These are phyloP conservation scores for Ataeniobius toweri DNA, from an alignment of 2,797 vertebrate genomes.

Conservation along the genomic window DNA sequence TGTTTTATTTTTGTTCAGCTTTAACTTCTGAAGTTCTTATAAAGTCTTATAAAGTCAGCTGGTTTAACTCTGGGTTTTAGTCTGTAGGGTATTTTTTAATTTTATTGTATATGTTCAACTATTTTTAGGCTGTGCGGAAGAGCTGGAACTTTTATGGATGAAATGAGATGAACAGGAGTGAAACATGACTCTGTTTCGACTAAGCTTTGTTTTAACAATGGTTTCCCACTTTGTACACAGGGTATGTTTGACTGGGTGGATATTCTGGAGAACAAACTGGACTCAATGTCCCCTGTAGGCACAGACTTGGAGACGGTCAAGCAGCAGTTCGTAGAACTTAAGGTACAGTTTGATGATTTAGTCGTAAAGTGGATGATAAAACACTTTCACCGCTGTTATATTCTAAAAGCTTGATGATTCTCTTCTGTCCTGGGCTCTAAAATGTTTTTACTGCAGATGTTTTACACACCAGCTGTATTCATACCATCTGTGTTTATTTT, in stretches of 20 bases:
- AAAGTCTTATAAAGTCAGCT: slow-evolving; percentile 6
- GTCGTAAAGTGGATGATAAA: neutral
- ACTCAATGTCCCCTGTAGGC: slow-evolving; percentile 94
- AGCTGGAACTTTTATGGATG: slow-evolving; percentile 12
- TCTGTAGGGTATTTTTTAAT: slow-evolving; percentile 12
- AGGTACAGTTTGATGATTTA: slow-evolving; percentile 81
- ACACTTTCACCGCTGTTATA: neutral
- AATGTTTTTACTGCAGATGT: slow-evolving; percentile 19
- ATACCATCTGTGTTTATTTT: slow-evolving; percentile 60
- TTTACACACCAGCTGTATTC: slow-evolving; percentile 61
- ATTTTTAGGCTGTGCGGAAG: slow-evolving; percentile 16
- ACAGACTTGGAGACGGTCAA: slow-evolving; percentile 98
- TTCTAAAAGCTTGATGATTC: neutral
- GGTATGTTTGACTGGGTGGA: slow-evolving; percentile 98
- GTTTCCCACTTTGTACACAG: slow-evolving; percentile 73
- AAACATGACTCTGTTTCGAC: slow-evolving; percentile 53
- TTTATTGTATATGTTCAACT: slow-evolving; percentile 7
- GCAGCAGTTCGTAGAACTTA: slow-evolving; percentile 95
- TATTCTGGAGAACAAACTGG: slow-evolving; percentile 93
- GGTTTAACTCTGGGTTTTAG: neutral
- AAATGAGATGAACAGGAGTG: slow-evolving; percentile 29
- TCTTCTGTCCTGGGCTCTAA: neutral
- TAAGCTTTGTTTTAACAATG: slow-evolving; percentile 62
- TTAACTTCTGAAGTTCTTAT: slow-evolving; percentile 13
- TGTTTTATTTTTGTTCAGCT: slow-evolving; percentile 39